Evolutionary conservation across 2,888 invertebrate genomes (phyloP), one percentile per base, ranked within the genome.

Genomic region (Hypsopygia costalis): DNA sequence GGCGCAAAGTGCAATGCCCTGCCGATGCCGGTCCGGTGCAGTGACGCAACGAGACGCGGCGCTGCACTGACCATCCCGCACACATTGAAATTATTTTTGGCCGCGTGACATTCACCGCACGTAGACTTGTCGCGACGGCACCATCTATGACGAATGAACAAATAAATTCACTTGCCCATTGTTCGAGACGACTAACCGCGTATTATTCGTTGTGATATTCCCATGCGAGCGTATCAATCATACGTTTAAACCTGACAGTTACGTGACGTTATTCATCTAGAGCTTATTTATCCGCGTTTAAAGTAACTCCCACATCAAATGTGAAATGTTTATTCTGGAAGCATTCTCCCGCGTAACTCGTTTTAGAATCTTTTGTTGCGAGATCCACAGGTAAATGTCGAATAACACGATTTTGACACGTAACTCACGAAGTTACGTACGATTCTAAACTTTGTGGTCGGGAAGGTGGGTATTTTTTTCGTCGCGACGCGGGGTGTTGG

Each of bases 1-100:
- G 62, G 46, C 59, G 68, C 73, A 69, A 75, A 75, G 86, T 83
- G 83, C 87, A 86, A 65, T 86, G 87, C 85, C 86, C 86, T 66
- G 74, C 69, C n/a, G n/a, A n/a, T n/a, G n/a, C n/a, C n/a, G 67
- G 66, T 65, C 64, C 76, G 65, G 75, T 75, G 74, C 77, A 77
- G 74, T 83, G 85, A 86, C 85, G 86, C 82, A 85, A 85, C 69
- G 68, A 70, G 72, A 69, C 63, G 62, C 50, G 60, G 52, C 61
- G 64, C 78, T 81, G 81, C 81, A 77, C 76, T 81, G 81, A 76
- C 82, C 76, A 81, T 76, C 59, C 70, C 68, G 58, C 66, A 69
- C 65, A 67, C 61, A 57, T 62, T 62, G 32, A 32, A 44, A 71
- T 77, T 83, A 86, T 85, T 86, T 85, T 79, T 61, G 85, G 75